Percentiles rank a stretch among this genome's conserved stretches.
phyloP scores from a whole-genome alignment of 1,140 invertebrate genomes.

The Papilio glaucus region DNA sequence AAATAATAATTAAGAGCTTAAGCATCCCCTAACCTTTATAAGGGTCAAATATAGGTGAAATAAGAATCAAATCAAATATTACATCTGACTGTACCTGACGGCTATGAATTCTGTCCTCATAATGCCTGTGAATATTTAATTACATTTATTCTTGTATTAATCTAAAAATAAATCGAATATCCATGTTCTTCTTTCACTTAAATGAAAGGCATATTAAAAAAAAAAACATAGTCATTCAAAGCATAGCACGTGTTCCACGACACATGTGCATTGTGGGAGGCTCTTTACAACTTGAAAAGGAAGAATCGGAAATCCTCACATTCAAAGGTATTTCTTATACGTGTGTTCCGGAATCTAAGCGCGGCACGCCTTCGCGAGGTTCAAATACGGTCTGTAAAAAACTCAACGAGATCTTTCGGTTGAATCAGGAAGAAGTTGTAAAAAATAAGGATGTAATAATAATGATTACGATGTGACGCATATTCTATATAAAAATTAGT shows the following conservation, averaged over 20 bases:
- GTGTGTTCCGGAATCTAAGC: slow-evolving; percentile 27
- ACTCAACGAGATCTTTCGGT: not conserved
- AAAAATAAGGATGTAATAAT: not conserved
- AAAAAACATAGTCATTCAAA: slow-evolving; percentile 29
- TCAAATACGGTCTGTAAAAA: not conserved
- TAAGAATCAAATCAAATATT: too few species aligned
- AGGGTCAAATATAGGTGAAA: too few species aligned
- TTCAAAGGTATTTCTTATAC: slow-evolving; percentile 24
- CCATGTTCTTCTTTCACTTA: not conserved
- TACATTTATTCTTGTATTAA: not conserved
- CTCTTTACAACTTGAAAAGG: slow-evolving; percentile 16
- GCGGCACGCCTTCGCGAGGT: not conserved
- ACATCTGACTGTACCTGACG: too few species aligned
- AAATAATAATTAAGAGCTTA: too few species aligned
- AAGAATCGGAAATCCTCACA: slow-evolving; percentile 33
- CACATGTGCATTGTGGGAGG: slow-evolving; percentile 33
- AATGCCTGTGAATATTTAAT: not conserved
- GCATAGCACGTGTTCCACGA: slow-evolving; percentile 32
- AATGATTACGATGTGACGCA: not conserved
- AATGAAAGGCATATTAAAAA: slow-evolving; percentile 10
- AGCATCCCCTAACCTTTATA: too few species aligned
- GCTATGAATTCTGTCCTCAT: too few species aligned
- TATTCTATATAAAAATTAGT: not conserved
- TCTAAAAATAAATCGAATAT: not conserved
- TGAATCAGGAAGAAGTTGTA: slow-evolving; percentile 7